These are phyloP conservation scores for Limnephilus marmoratus DNA, from an alignment of 2,888 invertebrate species.

Conservation along the genomic window DNA sequence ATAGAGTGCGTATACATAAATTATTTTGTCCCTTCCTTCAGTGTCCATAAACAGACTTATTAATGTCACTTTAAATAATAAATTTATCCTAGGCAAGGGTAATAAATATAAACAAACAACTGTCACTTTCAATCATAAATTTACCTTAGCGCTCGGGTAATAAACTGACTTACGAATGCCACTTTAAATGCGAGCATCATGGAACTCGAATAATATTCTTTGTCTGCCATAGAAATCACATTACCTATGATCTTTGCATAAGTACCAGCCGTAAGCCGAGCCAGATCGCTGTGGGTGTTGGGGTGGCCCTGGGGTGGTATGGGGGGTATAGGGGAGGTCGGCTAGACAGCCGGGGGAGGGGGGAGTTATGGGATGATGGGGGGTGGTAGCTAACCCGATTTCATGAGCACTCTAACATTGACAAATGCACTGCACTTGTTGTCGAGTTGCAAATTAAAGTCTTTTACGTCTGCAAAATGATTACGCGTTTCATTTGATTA, in stretches of 20 bases:
- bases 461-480: neutral
- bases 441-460: neutral
- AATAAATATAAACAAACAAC: neutral
- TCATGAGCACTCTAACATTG: constrained; percentile 22
- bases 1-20: neutral
- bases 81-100: neutral
- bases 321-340: neutral
- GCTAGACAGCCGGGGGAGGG: constrained; percentile 23
- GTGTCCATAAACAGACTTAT: neutral
- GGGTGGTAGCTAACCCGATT: constrained; percentile 21
- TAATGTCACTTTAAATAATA: neutral
- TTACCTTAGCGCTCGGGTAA: neutral
- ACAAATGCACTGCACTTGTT: constrained; percentile 33
- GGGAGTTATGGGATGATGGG: neutral
- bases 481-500: neutral
- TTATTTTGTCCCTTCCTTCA: neutral
- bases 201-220: neutral
- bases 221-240: constrained; percentile 23
- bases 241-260: constrained; percentile 13
- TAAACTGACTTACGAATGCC: neutral
- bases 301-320: neutral
- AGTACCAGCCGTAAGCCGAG: neutral
- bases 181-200: neutral
- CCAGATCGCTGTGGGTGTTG: neutral
- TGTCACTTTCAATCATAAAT: neutral